Evolutionary conservation across 2,888 invertebrate genomes (phyloP).

Genomic region (Agrochola litura): DNA sequence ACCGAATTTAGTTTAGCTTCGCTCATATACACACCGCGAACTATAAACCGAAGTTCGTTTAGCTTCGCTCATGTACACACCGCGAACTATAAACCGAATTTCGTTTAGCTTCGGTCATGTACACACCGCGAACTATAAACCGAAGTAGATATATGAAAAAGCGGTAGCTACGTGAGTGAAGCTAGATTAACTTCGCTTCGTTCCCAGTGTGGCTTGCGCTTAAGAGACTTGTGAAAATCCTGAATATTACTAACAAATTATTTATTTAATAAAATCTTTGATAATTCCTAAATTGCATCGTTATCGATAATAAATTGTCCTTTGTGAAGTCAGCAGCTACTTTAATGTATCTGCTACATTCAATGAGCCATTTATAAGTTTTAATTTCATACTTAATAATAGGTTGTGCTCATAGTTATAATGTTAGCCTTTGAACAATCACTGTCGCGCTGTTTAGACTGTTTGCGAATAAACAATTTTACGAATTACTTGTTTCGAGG

Average conservation of each 20-base stretch:
- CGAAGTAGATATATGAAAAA: no score
- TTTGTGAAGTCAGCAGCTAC: constrained; percentile 55
- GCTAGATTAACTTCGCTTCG: no score
- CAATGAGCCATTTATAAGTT: constrained; percentile 63
- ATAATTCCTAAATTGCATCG: constrained; percentile 39
- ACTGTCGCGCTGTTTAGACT: constrained; percentile 54
- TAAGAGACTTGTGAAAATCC: constrained; percentile 24
- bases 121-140: no score
- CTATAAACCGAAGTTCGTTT: no score
- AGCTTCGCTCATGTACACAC: no score
- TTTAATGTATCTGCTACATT: constrained; percentile 43
- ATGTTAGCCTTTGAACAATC: constrained; percentile 61
- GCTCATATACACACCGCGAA: no score
- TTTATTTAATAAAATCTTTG: constrained; percentile 38
- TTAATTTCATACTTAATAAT: constrained; percentile 70
- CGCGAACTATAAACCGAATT: no score
- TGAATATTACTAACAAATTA: constrained; percentile 30
- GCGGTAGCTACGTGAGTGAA: no score
- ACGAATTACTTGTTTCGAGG: constrained; percentile 15
- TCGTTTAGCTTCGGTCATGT: no score
- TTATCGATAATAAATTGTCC: constrained; percentile 29
- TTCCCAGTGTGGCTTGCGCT: no score
- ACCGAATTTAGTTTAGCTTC: no score
- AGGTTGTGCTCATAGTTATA: constrained; percentile 75
- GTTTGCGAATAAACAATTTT: constrained; percentile 14